Evolutionary conservation across 2,797 vertebrate species (phyloP).

Genomic region (Sphenopsis melanotis): DNA sequence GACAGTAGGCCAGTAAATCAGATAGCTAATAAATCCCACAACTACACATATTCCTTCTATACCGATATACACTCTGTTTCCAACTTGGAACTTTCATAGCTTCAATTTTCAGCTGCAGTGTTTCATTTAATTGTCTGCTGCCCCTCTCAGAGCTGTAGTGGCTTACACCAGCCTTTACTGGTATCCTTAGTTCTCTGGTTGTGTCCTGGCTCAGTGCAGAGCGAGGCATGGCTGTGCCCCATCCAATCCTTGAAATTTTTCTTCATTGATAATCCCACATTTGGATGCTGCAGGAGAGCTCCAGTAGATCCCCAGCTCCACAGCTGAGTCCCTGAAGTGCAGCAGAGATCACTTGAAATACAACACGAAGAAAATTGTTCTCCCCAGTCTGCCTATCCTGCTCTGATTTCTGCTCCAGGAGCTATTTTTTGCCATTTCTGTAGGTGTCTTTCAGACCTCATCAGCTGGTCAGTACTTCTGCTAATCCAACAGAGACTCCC

Average conservation of each 20-base stretch:
- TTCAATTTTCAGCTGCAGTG: neutral
- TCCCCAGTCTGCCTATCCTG: fast-evolving
- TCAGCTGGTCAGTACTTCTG: neutral
- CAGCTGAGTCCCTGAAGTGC: neutral
- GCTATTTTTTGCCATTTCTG: neutral
- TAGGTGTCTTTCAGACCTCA: neutral
- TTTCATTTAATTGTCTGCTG: neutral
- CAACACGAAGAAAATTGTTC: neutral
- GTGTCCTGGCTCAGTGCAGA: fast-evolving
- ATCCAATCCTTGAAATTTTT: neutral
- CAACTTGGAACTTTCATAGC: neutral
- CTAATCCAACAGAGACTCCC: conserved; percentile 24
- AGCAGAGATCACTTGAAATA: neutral
- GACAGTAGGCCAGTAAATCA: neutral
- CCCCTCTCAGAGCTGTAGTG: neutral
- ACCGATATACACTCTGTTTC: neutral
- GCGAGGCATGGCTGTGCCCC: neutral
- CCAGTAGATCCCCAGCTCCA: neutral
- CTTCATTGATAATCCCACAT: neutral
- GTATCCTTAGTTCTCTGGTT: neutral
- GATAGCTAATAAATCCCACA: neutral
- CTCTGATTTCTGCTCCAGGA: neutral
- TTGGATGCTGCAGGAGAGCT: neutral
- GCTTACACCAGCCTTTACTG: neutral
- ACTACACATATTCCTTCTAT: neutral